Evolutionary conservation across 2,888 invertebrate species (phyloP), one percentile per base, ranked within the genome.

Genomic region (Chydorus sphaericus): DNA sequence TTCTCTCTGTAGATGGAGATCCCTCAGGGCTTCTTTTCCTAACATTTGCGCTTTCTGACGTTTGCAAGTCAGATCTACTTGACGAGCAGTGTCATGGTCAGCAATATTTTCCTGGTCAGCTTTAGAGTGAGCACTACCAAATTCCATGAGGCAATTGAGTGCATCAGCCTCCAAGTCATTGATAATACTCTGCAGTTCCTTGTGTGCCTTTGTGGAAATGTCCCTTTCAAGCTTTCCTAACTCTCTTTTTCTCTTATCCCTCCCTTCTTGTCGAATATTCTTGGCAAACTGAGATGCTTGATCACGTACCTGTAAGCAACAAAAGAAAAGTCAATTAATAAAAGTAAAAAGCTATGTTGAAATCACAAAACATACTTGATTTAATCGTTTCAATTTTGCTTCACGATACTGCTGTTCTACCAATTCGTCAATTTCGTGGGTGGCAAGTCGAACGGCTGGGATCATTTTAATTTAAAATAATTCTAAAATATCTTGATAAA

Each of bases 231-330:
- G 18, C 16, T 14, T 23, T 31, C 20, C 14, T 6, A 52, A 5
- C 20, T 31, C 26, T 11, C 33, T 31, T 20, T 52, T 33, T 23
- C 33, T 52, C 33, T 36, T 31, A 36, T n/a, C 52, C 2, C 36
- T 37, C 7, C 23, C 33, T 14, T 29, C 31, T 20, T 50, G 10
- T 29, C 50, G 16, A 11, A 52, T 23, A 36, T 14, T 52, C 23
- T 37, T 36, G 16, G 52, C 36, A 36, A 52, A 52, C 26, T 36
- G 33, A 6, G 52, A 31, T 14, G 52, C 33, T n/a, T 52, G 52
- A 23, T 52, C 52, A 11, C 52, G 52, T 33, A 52, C 52, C 52
- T 52, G 26, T 14, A 48, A 16, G 7, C 7, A 14, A 14, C 14
- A 11, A 11, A 44, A 11, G n/a, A 44, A 16, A 16, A 44, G 16